Percentiles rank a stretch among this genome's conserved stretches.
phyloP scores from a whole-genome alignment of 2,888 invertebrate species.

The Cyrtodaria siliqua region DNA sequence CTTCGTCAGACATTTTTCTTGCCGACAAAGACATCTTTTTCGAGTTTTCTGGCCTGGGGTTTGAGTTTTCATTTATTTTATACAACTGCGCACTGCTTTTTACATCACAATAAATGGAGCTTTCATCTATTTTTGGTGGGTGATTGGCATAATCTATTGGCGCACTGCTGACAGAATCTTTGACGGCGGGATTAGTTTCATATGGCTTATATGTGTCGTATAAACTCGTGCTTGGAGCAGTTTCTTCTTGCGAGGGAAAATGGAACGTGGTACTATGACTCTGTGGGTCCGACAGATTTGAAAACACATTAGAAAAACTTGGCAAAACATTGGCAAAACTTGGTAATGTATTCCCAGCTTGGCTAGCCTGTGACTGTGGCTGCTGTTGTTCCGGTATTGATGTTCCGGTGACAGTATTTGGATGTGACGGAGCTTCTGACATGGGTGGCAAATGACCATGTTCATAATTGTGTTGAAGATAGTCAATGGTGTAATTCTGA shows the following conservation, averaged over 20 bases:
- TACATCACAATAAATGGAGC: neutral
- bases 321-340: constrained; percentile 36
- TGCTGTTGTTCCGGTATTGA: neutral
- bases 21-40: neutral
- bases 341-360: constrained; percentile 1
- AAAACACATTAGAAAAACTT: constrained; percentile 53
- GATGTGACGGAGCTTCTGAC: neutral
- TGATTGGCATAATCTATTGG: neutral
- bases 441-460: neutral
- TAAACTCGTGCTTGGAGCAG: neutral
- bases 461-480: neutral
- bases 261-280: constrained; percentile 14
- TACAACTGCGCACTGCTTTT: neutral
- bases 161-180: neutral
- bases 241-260: constrained; percentile 3
- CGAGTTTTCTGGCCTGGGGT: neutral
- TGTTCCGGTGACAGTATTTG: constrained; percentile 3
- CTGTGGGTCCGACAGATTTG: constrained; percentile 15
- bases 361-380: constrained; percentile 5
- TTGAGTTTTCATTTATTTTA: neutral
- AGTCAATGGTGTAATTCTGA: neutral
- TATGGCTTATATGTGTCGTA: constrained; percentile 2
- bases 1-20: constrained; percentile 40
- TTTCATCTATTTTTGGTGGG: neutral
- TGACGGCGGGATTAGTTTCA: neutral